Evolutionary conservation across 2,888 invertebrate species (phyloP), one percentile per base, ranked within the genome.

Genomic region (Pseudanteris insignis): DNA sequence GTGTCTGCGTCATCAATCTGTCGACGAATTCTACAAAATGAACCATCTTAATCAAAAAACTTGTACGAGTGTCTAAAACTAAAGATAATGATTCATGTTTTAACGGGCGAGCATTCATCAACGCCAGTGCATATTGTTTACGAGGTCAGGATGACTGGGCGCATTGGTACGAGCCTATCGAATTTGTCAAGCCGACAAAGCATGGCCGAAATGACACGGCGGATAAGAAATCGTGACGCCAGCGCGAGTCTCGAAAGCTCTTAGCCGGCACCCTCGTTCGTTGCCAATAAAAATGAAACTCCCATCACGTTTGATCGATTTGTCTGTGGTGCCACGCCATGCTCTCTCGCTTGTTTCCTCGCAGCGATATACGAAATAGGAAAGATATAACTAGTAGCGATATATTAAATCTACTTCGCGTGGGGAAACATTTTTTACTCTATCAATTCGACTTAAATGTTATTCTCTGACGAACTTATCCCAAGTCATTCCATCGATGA

Each of bases 291-390:
- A 73, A 76, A 73, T 74, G 72, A 71, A 75, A 76, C 74, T 74
- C 69, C 70, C 72, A 75, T 75, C 75, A 73, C 69, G 72, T 75
- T 75, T 77, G 77, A 77, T 77, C 74, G 76, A 77, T 77, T 74
- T 71, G 68, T 50, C 64, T 63, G 63, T 38, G 11, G 32, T 40
- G 29, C 33, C 37, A 44, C 33, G 44, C 54, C 55, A 51, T 64
- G 48, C 58, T 63, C 38, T 44, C 34, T 33, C 37, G 36, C 40
- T 28, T 53, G 44, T 26, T 13, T 1, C 28, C 38, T 41, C 40
- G 21, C 30, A 11, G 6, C 32, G 18, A 21, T 21, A 54, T 47
- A 25, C 51, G 36, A 43, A 58, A 43, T 40, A 57, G 57, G 30
- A 59, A 21, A 41, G 24, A 51, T 43, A 55, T 30, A 54, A 50